phyloP scores from a whole-genome alignment of 2,888 invertebrate genomes.

The Globia sparganii region DNA sequence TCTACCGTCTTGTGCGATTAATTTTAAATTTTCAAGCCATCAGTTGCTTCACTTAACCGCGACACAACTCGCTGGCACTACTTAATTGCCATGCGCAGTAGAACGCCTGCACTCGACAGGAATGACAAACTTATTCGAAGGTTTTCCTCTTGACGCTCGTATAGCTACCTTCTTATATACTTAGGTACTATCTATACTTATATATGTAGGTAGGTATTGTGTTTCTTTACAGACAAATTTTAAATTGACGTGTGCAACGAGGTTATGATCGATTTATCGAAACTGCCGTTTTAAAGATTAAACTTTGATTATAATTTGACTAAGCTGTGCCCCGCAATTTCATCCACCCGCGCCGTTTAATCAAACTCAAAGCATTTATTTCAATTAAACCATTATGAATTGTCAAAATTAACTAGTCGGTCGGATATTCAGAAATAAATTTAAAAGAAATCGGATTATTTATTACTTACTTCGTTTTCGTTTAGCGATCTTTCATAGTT shows the following conservation, averaged over 20 bases:
- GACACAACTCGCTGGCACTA: neutral
- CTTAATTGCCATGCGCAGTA: conserved; percentile 49
- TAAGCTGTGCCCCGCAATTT: neutral
- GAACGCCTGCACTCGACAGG: conserved; percentile 33
- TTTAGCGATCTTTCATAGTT: too few relatives aligned
- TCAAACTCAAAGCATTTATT: too few relatives aligned
- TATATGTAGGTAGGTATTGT: neutral
- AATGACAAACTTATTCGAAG: conserved; percentile 48
- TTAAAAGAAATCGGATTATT: too few relatives aligned
- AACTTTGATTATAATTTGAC: neutral
- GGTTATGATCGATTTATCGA: neutral
- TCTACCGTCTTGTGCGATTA: neutral
- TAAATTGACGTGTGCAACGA: neutral
- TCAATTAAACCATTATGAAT: too few relatives aligned
- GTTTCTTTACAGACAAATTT: neutral
- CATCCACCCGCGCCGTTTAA: too few relatives aligned
- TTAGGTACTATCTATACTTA: neutral
- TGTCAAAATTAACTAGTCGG: too few relatives aligned
- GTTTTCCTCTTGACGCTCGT: conserved; percentile 39
- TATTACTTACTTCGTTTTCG: too few relatives aligned
- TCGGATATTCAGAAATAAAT: too few relatives aligned
- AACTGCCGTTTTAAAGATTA: neutral
- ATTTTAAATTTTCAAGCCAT: neutral
- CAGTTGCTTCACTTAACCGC: conserved; percentile 34
- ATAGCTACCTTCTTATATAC: neutral